phyloP scores from a whole-genome alignment of 2,797 vertebrate genomes.

The Schizopygopsis malacanthus region DNA sequence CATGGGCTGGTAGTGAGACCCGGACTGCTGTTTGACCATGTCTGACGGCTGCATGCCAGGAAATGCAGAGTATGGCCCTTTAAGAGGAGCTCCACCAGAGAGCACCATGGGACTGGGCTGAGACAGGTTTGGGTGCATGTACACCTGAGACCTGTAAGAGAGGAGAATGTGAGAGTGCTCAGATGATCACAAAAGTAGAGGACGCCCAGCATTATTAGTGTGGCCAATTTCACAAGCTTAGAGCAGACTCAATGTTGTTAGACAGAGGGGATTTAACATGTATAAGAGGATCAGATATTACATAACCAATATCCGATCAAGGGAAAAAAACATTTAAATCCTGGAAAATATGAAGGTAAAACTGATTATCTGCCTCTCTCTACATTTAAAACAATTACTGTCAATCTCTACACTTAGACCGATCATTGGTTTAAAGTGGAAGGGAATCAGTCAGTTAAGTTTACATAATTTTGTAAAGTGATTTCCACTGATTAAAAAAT shows the following conservation, averaged over 20 bases:
- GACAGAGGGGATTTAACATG: neutral
- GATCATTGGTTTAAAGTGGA: no score
- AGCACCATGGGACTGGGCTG: constrained; percentile 96
- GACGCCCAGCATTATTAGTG: neutral
- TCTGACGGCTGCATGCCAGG: constrained; percentile 97
- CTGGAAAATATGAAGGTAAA: neutral
- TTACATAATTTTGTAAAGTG: no score
- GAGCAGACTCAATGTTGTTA: neutral
- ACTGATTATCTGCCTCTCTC: neutral
- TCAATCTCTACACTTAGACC: neutral
- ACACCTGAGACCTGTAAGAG: constrained; percentile 91
- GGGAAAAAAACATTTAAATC: neutral
- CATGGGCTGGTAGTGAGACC: constrained; percentile 95
- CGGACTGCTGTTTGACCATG: constrained; percentile 93
- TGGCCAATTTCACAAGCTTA: neutral
- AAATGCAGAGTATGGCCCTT: constrained; percentile 93
- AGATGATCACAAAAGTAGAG: neutral
- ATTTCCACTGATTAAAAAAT: no score
- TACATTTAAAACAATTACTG: neutral
- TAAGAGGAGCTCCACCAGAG: constrained; percentile 90
- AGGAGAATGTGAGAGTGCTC: neutral
- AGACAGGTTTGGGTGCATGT: constrained; percentile 98
- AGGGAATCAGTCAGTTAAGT: no score
- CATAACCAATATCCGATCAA: neutral
- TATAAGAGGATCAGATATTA: neutral